These are phyloP conservation scores for Morone chrysops DNA, from an alignment of 2,113 vertebrate species.

Conservation along the genomic window DNA sequence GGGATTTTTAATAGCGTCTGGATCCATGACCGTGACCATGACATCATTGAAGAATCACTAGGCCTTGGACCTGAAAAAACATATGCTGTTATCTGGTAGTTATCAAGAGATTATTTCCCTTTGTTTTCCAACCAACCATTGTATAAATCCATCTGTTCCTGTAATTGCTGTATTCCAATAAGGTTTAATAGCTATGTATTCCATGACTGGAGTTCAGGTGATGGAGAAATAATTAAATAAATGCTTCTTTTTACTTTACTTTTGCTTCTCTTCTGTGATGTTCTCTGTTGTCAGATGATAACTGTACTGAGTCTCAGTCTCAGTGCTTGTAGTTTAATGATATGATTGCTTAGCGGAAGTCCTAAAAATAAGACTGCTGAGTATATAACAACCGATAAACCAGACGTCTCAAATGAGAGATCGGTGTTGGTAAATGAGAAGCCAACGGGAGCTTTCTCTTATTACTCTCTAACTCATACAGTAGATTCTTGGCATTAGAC, in stretches of 20 bases:
- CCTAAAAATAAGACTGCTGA: constrained; percentile 32
- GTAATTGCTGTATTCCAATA: neutral
- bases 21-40: neutral
- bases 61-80: neutral
- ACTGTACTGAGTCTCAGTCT: neutral
- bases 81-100: neutral
- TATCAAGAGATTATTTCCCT: neutral
- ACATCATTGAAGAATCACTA: neutral
- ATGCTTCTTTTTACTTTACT: neutral
- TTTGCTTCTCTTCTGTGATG: neutral
- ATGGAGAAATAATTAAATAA: neutral
- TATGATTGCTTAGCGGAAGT: constrained; percentile 4
- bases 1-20: neutral
- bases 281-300: constrained; percentile 13
- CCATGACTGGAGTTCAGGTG: neutral
- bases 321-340: constrained; percentile 9
- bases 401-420: neutral
- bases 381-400: constrained; percentile 4
- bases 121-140: neutral
- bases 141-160: neutral
- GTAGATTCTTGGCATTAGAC: neutral
- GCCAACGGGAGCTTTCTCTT: constrained; percentile 8
- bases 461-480: constrained; percentile 13
- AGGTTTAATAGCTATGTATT: neutral
- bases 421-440: neutral